Conservation (phyloP, 2,888 invertebrate species). For the Hylaea fasciaria region DNA sequence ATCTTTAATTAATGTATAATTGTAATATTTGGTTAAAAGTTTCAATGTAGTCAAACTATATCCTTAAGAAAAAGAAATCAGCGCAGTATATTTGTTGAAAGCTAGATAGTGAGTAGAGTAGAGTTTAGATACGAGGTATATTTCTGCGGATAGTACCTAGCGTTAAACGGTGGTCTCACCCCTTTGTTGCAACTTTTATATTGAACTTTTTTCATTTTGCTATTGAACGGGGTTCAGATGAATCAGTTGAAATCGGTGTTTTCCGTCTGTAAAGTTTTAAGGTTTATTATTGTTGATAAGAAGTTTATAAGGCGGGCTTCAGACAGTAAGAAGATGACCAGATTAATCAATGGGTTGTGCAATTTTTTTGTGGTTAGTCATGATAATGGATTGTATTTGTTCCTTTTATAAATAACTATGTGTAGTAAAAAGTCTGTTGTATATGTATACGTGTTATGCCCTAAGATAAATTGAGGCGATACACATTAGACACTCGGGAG, state of each 20-base stretch:
- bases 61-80: constrained; percentile 24
- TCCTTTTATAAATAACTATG: too few relatives aligned
- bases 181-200: constrained; percentile 18
- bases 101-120: constrained; percentile 20
- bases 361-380: too few relatives aligned
- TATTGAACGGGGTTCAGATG: constrained; percentile 1
- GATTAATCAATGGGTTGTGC: too few relatives aligned
- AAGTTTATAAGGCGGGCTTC: background rate
- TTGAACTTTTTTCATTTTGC: constrained; percentile 10
- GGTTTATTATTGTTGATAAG: background rate
- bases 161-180: constrained; percentile 13
- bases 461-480: too few relatives aligned
- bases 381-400: too few relatives aligned
- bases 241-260: constrained; percentile 7
- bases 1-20: too few relatives aligned
- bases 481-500: too few relatives aligned
- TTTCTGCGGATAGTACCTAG: too few relatives aligned
- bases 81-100: constrained; percentile 30
- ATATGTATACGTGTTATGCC: too few relatives aligned
- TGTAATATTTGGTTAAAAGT: too few relatives aligned
- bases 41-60: constrained; percentile 14
- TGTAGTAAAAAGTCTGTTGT: too few relatives aligned
- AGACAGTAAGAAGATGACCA: background rate
- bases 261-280: constrained; percentile 13
- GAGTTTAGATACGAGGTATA: constrained; percentile 7